phyloP scores from a whole-genome alignment of 1,140 invertebrate genomes.

The Tetramorium simillimum region DNA sequence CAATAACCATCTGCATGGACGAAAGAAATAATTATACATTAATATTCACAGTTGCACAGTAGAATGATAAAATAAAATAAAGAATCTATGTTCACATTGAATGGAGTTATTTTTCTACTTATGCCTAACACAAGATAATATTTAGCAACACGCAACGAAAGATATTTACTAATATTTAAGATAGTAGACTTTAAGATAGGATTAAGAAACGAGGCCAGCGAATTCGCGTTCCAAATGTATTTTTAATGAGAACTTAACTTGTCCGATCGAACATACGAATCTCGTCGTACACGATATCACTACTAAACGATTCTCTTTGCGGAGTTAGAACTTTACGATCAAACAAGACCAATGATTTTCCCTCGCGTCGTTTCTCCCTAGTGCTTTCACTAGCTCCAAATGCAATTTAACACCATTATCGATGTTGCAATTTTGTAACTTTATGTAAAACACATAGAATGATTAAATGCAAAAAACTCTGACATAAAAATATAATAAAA shows the following conservation, averaged over 20 bases:
- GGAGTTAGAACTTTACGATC: constrained; percentile 62
- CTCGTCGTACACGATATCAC: constrained; percentile 33
- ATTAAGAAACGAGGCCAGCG: constrained; percentile 1
- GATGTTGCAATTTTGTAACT: not conserved
- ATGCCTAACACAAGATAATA: not conserved
- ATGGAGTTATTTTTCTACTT: not conserved
- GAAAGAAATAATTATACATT: not conserved
- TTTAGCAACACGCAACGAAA: constrained; percentile 4
- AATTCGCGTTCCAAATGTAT: constrained; percentile 51
- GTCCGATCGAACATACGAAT: constrained; percentile 47
- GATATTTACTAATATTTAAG: not conserved
- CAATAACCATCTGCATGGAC: not conserved
- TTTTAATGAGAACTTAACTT: constrained; percentile 69
- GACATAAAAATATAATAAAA: not conserved
- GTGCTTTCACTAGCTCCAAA: constrained; percentile 25
- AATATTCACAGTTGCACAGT: not conserved
- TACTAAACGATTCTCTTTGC: constrained; percentile 71
- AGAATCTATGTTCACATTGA: not conserved
- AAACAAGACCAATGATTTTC: constrained; percentile 58
- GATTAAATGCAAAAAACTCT: not conserved
- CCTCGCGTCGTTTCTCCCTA: constrained; percentile 34
- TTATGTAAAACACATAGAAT: not conserved
- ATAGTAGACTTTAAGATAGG: not conserved
- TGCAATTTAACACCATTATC: constrained; percentile 36
- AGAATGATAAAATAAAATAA: not conserved